Base-by-base conservation (phyloP, 2,797 vertebrate genomes). In the Amazona finschi region DNA sequence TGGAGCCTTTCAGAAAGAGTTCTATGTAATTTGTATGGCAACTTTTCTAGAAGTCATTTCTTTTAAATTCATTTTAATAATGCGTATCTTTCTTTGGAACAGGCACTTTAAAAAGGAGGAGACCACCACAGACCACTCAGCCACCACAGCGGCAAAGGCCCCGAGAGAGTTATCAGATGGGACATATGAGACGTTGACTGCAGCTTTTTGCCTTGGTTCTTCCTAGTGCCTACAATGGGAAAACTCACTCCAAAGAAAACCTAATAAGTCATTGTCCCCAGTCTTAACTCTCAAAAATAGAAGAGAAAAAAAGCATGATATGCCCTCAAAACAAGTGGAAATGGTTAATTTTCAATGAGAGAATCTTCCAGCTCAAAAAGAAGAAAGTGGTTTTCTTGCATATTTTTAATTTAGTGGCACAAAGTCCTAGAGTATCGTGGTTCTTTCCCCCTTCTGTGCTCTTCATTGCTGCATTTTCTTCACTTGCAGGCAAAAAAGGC, bases 181-280 rank as follows among this genome's bases (percentile, higher is more conserved):
- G 98, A 93, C 98, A 98, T 95, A 98, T 99, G 98, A 98, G 98
- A 98, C 98, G 89, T 95, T 99, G 98, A 98, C 96, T 94, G 76
- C 97, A 96, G 98, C 97, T 97, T 98, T 97, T 98, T 98, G 98
- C 99, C 98, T 99, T 98, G 98, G 98, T 98, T 98, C 98, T 98
- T 98, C 98, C 97, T 99, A 98, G 99, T 99, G 99, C 99, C 99
- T 99, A 99, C 98, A 98, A 97, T 97, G 98, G 98, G 98, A 99
- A 98, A 98, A 98, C 98, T 98, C 98, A 98, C 98, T 99, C 99
- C 99, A 99, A 99, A 99, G 99, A 99, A 98, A 98, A 98, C 98
- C 98, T 99, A 98, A 88, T 96, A 98, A 98, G 96, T 98, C 98
- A 97, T 97, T 98, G 97, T 98, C 98, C 98, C 98, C 94, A 88